Percentiles rank a stretch among this genome's conserved stretches.
Conservation (phyloP, 2,888 invertebrate genomes). For the Leistus spinibarbis region DNA sequence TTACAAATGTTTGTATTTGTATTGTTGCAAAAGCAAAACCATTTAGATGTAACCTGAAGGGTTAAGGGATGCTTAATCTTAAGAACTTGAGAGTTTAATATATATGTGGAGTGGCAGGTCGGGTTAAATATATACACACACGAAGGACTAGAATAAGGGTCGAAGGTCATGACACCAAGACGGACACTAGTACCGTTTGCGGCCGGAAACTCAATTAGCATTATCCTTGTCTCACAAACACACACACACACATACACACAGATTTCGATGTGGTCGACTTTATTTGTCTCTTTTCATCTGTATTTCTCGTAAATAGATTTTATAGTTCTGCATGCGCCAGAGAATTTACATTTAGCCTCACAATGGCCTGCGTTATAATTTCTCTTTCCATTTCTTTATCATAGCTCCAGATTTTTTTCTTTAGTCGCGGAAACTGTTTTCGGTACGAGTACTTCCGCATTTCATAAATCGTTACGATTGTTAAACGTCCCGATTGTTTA, state of each 20-base stretch:
- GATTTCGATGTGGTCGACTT: neutral
- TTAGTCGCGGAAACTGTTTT: neutral
- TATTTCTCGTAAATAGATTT: neutral
- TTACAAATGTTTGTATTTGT: too few relatives aligned
- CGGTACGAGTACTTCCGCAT: neutral
- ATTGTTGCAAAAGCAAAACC: too few relatives aligned
- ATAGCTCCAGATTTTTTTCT: neutral
- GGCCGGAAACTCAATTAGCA: conserved; percentile 39
- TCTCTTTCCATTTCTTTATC: neutral
- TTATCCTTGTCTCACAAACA: conserved; percentile 30
- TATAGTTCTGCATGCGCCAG: neutral
- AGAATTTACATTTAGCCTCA: neutral
- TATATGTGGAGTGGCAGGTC: neutral
- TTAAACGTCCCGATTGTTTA: neutral
- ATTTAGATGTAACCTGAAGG: neutral
- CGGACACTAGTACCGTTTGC: conserved; percentile 21
- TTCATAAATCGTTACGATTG: neutral
- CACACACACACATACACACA: neutral
- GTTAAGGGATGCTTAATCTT: neutral
- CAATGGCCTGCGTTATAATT: neutral
- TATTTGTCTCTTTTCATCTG: neutral
- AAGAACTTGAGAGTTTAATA: neutral
- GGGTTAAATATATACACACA: neutral
- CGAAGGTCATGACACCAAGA: conserved; percentile 14
- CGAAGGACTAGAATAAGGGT: neutral